phyloP scores from a whole-genome alignment of 2,113 vertebrate species.

The Xiphias gladius region DNA sequence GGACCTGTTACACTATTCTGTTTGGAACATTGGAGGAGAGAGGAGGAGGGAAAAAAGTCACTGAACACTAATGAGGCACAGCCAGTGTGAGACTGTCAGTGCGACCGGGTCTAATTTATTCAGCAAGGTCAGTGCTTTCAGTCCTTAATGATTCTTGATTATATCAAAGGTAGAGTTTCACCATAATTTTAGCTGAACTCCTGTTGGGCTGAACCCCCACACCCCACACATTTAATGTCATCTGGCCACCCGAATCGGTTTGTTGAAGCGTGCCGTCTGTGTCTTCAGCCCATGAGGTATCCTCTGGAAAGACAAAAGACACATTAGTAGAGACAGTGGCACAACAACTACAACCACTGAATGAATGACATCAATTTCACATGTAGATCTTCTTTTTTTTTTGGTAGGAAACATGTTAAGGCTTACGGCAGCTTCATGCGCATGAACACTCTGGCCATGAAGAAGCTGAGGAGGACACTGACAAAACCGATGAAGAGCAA shows the following conservation, averaged over 20 bases:
- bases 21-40: neutral
- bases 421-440: slow-evolving; percentile 99
- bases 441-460: slow-evolving; percentile 99
- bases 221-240: neutral
- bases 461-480: slow-evolving; percentile 97
- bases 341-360: too few species aligned
- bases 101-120: slow-evolving; percentile 36
- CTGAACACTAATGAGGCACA: slow-evolving; percentile 22
- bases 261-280: neutral
- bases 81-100: slow-evolving; percentile 31
- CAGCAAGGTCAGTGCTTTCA: slow-evolving; percentile 49
- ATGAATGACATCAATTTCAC: too few species aligned
- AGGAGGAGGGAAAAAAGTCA: slow-evolving; percentile 18
- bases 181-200: slow-evolving; percentile 10
- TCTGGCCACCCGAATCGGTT: slow-evolving; percentile 20
- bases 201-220: slow-evolving; percentile 6
- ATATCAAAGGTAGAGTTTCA: slow-evolving; percentile 18
- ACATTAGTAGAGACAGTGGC: neutral
- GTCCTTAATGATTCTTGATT: slow-evolving; percentile 22
- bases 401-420: neutral
- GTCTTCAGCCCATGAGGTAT: slow-evolving; percentile 93
- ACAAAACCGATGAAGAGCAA: slow-evolving; percentile 98
- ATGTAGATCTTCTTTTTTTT: too few species aligned
- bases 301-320: slow-evolving; percentile 85
- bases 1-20: neutral